phyloP scores from a whole-genome alignment of 2,888 invertebrate species.

The Julus scanicus region DNA sequence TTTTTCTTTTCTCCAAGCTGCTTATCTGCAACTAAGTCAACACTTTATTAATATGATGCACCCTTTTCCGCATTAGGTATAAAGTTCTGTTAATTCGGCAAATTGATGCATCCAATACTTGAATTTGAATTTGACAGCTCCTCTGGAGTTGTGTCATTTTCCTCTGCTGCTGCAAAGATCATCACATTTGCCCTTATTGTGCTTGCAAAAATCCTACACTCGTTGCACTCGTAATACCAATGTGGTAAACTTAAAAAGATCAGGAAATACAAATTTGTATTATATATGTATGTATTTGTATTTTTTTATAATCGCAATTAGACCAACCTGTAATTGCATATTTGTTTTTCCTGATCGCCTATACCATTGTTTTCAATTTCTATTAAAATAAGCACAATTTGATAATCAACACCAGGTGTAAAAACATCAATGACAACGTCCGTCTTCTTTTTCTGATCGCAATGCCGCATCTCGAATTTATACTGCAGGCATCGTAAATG shows the following conservation, averaged over 20 bases:
- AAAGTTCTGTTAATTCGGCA: neutral
- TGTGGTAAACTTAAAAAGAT: neutral
- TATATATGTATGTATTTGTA: neutral
- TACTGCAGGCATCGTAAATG: neutral
- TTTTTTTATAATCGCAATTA: neutral
- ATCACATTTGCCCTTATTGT: neutral
- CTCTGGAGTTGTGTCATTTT: neutral
- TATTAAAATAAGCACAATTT: slow-evolving; percentile 6
- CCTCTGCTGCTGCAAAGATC: neutral
- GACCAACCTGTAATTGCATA: neutral
- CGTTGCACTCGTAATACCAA: neutral
- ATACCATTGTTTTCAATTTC: neutral
- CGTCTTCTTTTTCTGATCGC: neutral
- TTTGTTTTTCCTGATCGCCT: neutral
- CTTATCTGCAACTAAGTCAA: neutral
- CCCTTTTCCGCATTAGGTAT: neutral
- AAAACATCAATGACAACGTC: neutral
- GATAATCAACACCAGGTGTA: neutral
- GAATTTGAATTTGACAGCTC: neutral
- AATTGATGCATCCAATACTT: neutral
- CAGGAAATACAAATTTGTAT: neutral
- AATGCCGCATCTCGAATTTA: neutral
- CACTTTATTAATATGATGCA: neutral
- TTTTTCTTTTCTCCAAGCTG: neutral
- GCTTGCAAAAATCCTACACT: neutral